Base-by-base conservation (phyloP, 2,888 invertebrate species). In the Clistopyga incitator region DNA sequence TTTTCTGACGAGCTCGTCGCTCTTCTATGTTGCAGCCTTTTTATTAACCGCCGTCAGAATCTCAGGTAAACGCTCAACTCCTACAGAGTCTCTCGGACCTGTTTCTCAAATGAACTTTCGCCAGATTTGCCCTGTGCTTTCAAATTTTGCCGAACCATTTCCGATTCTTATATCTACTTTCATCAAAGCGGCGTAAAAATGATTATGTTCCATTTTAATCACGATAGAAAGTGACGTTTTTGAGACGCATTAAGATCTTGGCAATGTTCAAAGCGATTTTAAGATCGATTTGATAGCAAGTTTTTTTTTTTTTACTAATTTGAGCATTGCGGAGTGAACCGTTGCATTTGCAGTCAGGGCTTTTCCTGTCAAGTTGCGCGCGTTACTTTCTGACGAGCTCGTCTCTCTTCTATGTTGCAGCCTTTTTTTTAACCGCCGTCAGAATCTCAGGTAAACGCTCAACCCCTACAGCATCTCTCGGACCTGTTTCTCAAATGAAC, bases 81-180 rank as follows among this genome's bases (percentile, higher is more conserved):
- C 70, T 56, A 34, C 71, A 15, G 59, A 13, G 64, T 23, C 54
- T 47, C 77, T 8, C 38, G 52, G 45, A 47, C n/a, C 54, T 50
- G 20, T 56, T 72, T 86, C 87, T 87, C 82, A 87, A 88, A 89
- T 85, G 76, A 82, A 86, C 75, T 84, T 87, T 84, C 64, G 72
- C 78, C 25, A 25, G 72, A 56, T n/a, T 38, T 59, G 3, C 10
- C 20, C 42, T 20, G 38, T 45, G 52, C 0, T 8, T 4, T 13
- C 38, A 11, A 20, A 18, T 42, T 3, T 20, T 23, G 20, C 42
- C 1, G 10, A 4, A 25, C 0, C 13, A 29, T 29, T 42, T 20
- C 15, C 1, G 20, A 15, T 54, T 15, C 13, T 25, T 20, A 4
- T 13, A 47, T 47, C 47, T 47, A 15, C 6, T 47, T 11, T 15